Evolutionary conservation across 2,797 vertebrate species (phyloP).

Genomic region (Falco novaeseelandiae): DNA sequence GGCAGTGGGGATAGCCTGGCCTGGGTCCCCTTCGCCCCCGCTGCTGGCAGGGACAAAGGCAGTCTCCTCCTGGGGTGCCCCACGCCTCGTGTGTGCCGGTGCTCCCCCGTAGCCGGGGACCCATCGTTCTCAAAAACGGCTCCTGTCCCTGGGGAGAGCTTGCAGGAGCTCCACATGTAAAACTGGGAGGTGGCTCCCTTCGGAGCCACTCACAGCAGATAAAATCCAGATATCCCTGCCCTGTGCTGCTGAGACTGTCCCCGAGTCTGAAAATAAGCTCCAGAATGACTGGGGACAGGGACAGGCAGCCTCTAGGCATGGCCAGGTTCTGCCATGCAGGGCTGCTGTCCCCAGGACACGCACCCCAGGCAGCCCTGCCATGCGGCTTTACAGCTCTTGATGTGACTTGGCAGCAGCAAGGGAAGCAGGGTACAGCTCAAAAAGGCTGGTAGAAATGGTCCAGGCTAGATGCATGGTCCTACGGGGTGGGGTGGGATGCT

Average conservation of each 20-base stretch:
- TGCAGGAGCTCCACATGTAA: background rate
- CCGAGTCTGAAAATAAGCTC: background rate
- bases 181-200: background rate
- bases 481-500: accelerated
- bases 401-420: background rate
- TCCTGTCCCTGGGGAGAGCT: background rate
- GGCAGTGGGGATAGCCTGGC: background rate
- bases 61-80: background rate
- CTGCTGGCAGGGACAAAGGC: background rate
- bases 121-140: accelerated
- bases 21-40: background rate
- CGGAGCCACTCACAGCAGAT: background rate
- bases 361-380: accelerated
- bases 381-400: background rate
- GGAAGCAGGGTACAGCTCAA: background rate
- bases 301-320: background rate
- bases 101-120: background rate
- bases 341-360: background rate
- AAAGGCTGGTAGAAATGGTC: background rate
- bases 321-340: background rate
- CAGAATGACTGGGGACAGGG: background rate
- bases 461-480: accelerated
- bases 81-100: background rate
- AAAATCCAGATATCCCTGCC: background rate
- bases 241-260: background rate